phyloP scores from a whole-genome alignment of 1,140 invertebrate species.

The Caenorhabditis briggsae region DNA sequence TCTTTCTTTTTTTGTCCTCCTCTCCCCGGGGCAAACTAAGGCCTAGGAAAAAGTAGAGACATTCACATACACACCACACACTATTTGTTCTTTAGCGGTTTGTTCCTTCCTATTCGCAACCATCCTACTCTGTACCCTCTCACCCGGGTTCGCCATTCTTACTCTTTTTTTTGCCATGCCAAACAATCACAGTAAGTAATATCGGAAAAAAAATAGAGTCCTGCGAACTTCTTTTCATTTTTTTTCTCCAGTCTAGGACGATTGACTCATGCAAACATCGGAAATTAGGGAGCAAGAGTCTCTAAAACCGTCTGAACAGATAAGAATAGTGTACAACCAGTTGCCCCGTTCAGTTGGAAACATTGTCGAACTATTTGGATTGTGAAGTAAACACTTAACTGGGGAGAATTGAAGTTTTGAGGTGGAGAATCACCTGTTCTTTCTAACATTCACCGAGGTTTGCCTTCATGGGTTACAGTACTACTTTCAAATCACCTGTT shows the following conservation, averaged over 20 bases:
- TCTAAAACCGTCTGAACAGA: slow-evolving; percentile 35
- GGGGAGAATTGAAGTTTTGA: no score
- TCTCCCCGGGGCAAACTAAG: slow-evolving; percentile 50
- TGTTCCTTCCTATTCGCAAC: slow-evolving; percentile 55
- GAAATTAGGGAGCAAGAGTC: neutral
- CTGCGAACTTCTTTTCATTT: neutral
- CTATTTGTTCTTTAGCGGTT: slow-evolving; percentile 55
- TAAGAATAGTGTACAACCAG: neutral
- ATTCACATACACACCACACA: slow-evolving; percentile 43
- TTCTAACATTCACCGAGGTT: no score
- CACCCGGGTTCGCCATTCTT: slow-evolving; percentile 8
- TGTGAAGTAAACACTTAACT: no score
- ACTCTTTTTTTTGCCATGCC: slow-evolving; percentile 11
- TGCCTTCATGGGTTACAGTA: no score
- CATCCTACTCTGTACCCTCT: slow-evolving; percentile 27
- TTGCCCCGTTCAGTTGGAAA: neutral
- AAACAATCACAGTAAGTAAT: slow-evolving; percentile 49
- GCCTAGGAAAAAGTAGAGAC: slow-evolving; percentile 43
- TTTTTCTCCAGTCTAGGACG: neutral
- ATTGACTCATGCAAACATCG: slow-evolving; percentile 37
- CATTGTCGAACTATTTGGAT: neutral
- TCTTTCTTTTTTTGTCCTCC: slow-evolving; percentile 23
- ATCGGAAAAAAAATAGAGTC: slow-evolving; percentile 2
- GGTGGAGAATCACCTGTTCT: no score
- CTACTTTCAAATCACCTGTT: no score